These are phyloP conservation scores for Aleiodes sp. DNA, from an alignment of 1,140 invertebrate species.

Conservation along the genomic window DNA sequence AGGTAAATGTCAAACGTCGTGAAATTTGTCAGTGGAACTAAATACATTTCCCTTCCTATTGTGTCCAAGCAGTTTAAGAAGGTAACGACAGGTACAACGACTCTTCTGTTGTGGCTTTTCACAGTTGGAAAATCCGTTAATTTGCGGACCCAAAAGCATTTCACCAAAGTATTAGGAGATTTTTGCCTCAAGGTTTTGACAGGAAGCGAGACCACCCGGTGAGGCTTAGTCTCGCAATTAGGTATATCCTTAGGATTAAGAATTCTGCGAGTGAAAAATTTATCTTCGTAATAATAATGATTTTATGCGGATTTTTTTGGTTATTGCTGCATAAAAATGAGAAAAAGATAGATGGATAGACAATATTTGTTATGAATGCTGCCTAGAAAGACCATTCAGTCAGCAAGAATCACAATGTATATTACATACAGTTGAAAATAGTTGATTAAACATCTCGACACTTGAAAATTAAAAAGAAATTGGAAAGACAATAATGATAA, in stretches of 20 bases:
- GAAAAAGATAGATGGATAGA: too few relatives aligned
- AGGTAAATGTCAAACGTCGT: conserved; percentile 4
- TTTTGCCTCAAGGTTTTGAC: conserved; percentile 9
- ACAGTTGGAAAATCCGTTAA: conserved; percentile 13
- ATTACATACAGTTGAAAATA: too few relatives aligned
- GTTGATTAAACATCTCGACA: too few relatives aligned
- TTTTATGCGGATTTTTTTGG: too few relatives aligned
- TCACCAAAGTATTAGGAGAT: background rate
- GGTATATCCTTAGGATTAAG: background rate
- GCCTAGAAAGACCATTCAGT: too few relatives aligned
- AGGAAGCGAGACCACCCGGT: conserved; percentile 1
- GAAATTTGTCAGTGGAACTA: conserved; percentile 39
- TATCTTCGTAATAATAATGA: background rate
- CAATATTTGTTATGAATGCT: too few relatives aligned
- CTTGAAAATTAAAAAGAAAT: too few relatives aligned
- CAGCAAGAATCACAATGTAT: too few relatives aligned
- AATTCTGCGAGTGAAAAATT: background rate
- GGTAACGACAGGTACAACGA: conserved; percentile 2
- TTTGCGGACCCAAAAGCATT: background rate
- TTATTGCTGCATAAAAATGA: too few relatives aligned
- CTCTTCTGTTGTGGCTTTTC: background rate
- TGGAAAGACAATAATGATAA: too few relatives aligned
- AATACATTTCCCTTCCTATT: conserved; percentile 2
- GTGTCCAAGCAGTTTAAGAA: too few relatives aligned
- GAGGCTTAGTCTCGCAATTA: background rate